Conservation (phyloP, 2,113 vertebrate genomes). For the Pachypanchax playfairii region DNA sequence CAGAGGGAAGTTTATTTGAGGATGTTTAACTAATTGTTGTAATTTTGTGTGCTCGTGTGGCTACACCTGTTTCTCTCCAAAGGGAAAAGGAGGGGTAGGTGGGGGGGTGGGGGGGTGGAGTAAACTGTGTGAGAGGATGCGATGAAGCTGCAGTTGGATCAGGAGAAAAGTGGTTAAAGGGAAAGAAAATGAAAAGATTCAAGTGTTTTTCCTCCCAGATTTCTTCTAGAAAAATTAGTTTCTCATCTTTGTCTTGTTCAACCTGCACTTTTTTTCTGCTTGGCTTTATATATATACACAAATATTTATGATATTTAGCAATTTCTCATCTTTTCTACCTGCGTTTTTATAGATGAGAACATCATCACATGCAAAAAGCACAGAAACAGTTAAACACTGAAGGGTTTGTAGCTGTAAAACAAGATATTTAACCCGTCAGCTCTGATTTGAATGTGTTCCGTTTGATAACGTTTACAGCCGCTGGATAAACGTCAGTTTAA, state of each 20-base stretch:
- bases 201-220: background rate
- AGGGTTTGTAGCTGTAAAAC: conserved; percentile 22
- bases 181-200: background rate
- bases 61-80: conserved; percentile 72
- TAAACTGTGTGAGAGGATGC: conserved; percentile 42
- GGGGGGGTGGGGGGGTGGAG: conserved; percentile 31
- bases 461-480: conserved; percentile 6
- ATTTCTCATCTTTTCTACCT: background rate
- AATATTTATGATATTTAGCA: too few species aligned
- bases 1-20: conserved; percentile 81
- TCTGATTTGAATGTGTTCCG: conserved; percentile 23
- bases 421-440: conserved; percentile 22
- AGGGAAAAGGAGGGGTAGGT: too few species aligned
- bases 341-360: background rate
- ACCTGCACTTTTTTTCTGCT: too few species aligned
- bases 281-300: too few species aligned
- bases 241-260: too few species aligned
- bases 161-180: background rate
- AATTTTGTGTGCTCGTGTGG: conserved; percentile 70
- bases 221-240: too few species aligned
- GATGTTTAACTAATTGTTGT: conserved; percentile 81
- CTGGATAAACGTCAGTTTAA: conserved; percentile 32
- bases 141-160: conserved; percentile 32
- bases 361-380: background rate
- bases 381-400: background rate